Conservation (phyloP, 2,797 vertebrate species). For the Darevskia nairensis region DNA sequence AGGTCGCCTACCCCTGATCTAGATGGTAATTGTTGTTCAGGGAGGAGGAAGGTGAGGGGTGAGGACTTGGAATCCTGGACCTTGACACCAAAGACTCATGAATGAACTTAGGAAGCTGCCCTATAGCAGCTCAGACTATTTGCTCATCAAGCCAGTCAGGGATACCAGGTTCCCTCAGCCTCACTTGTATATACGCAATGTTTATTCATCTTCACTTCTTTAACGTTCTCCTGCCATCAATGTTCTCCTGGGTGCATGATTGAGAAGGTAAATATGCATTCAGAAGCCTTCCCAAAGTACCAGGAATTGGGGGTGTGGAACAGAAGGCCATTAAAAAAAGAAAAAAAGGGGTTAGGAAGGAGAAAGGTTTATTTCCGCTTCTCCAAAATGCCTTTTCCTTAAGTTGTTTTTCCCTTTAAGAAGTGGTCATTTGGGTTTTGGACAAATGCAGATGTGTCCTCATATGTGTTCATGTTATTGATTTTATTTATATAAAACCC, state of each 20-base stretch:
- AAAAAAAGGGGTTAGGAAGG: neutral
- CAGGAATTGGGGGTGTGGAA: neutral
- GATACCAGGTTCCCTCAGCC: too few relatives aligned
- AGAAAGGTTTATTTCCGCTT: neutral
- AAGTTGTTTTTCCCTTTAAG: neutral
- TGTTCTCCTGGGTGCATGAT: neutral
- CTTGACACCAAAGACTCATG: conserved; percentile 9
- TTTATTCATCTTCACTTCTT: too few relatives aligned
- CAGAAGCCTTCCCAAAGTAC: neutral
- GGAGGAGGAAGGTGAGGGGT: neutral
- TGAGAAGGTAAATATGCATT: neutral
- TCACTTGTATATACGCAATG: too few relatives aligned
- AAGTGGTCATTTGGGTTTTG: neutral
- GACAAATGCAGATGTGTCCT: neutral
- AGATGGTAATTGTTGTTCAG: neutral
- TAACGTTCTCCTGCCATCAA: neutral
- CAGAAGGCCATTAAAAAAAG: neutral
- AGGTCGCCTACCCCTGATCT: too few relatives aligned
- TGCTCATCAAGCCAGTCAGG: neutral
- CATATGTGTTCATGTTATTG: neutral
- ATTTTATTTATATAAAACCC: neutral
- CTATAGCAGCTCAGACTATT: conserved; percentile 5
- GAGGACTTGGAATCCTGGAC: neutral
- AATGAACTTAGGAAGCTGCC: neutral
- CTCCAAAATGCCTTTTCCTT: neutral